phyloP scores from a whole-genome alignment of 2,888 invertebrate species.

The Strigamia maritima region DNA sequence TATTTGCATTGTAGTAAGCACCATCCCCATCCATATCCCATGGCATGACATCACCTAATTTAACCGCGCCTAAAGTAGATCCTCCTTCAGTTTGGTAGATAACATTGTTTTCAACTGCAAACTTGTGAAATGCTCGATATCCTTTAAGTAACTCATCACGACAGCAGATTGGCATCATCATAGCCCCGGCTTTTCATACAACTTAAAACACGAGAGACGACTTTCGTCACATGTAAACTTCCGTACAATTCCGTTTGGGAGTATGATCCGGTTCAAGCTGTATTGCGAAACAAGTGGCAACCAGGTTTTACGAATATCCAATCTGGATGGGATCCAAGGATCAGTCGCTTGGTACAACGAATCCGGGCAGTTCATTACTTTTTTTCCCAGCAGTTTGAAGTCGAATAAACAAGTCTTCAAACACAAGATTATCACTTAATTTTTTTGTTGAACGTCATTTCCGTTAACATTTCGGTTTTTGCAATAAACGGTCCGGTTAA shows the following conservation, averaged over 20 bases:
- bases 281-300: not conserved
- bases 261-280: not conserved
- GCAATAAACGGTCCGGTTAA: not conserved
- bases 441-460: not conserved
- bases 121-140: not conserved
- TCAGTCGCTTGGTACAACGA: not conserved
- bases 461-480: not conserved
- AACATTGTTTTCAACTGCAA: slow-evolving; percentile 39
- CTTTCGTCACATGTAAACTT: not conserved
- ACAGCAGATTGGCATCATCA: slow-evolving; percentile 6
- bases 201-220: not conserved
- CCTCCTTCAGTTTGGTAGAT: slow-evolving; percentile 49
- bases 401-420: slow-evolving; percentile 15
- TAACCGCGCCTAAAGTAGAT: slow-evolving; percentile 49
- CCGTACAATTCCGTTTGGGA: not conserved
- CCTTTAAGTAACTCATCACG: not conserved
- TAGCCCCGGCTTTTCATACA: not conserved
- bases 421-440: not conserved
- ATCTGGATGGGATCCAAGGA: not conserved
- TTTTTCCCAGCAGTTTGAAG: not conserved
- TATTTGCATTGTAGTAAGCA: not conserved
- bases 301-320: not conserved
- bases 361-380: slow-evolving; percentile 20
- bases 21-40: slow-evolving; percentile 50
- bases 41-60: slow-evolving; percentile 48